These are phyloP conservation scores for Amblyteles armatorius DNA, from an alignment of 2,888 invertebrate genomes.

Conservation along the genomic window DNA sequence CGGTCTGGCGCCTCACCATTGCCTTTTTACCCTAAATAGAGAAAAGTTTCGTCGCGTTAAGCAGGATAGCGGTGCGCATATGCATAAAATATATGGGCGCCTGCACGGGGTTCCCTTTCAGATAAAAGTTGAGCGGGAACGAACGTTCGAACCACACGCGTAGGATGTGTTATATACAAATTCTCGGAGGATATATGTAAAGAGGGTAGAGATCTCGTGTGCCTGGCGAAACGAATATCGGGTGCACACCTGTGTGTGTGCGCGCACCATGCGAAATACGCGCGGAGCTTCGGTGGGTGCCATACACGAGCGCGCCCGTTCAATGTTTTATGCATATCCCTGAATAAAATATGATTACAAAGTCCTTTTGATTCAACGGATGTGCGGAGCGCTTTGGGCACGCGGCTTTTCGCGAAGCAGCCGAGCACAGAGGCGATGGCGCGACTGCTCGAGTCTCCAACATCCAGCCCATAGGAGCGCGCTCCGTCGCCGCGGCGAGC, in stretches of 20 bases:
- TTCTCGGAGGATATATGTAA: constrained; percentile 12
- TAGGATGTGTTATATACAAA: constrained; percentile 19
- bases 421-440: constrained; percentile 54
- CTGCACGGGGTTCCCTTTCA: constrained; percentile 65
- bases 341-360: constrained; percentile 80
- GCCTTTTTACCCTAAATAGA: constrained; percentile 41
- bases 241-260: constrained; percentile 14
- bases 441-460: constrained; percentile 27
- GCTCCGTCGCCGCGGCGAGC: constrained; percentile 37
- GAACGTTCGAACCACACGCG: constrained; percentile 62
- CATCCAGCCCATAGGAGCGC: neutral
- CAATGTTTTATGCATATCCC: constrained; percentile 79
- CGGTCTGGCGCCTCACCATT: constrained; percentile 48
- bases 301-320: constrained; percentile 69
- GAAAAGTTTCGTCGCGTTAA: constrained; percentile 51
- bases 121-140: constrained; percentile 73
- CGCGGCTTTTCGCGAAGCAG: constrained; percentile 66
- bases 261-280: constrained; percentile 29
- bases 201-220: constrained; percentile 13
- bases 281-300: constrained; percentile 33
- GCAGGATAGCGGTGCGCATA: constrained; percentile 19
- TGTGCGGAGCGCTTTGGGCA: constrained; percentile 64
- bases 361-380: constrained; percentile 78
- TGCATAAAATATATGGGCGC: constrained; percentile 64
- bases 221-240: constrained; percentile 28